A percentile compares a stretch with the other conserved stretches of the same genome.
phyloP scores from a whole-genome alignment of 2,888 invertebrate species.

The Urechis unicinctus region DNA sequence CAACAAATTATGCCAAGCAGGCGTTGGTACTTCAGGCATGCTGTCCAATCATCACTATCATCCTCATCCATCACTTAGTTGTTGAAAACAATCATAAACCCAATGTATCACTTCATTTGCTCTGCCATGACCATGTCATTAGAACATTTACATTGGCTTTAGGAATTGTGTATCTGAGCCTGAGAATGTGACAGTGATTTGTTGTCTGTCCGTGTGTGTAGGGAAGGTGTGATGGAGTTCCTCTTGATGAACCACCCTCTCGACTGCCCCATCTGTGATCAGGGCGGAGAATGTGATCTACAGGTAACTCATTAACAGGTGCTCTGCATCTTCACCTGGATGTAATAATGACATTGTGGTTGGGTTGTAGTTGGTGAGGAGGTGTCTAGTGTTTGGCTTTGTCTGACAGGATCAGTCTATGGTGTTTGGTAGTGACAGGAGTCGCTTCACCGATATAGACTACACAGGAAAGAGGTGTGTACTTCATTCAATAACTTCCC shows the following conservation, averaged over 20 bases:
- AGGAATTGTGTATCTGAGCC: neutral
- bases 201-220: too few relatives aligned
- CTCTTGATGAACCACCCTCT: constrained; percentile 95
- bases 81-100: too few relatives aligned
- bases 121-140: too few relatives aligned
- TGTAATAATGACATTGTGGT: too few relatives aligned
- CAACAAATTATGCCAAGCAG: too few relatives aligned
- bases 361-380: too few relatives aligned
- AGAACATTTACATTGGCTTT: neutral
- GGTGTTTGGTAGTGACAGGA: constrained; percentile 86
- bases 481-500: neutral
- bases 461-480: constrained; percentile 78
- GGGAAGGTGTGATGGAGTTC: constrained; percentile 94
- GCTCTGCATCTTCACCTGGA: too few relatives aligned
- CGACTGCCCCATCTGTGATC: constrained; percentile 99
- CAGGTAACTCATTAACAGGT: constrained; percentile 31
- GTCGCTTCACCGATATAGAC: constrained; percentile 86
- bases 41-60: too few relatives aligned
- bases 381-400: neutral
- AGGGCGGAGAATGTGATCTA: constrained; percentile 65
- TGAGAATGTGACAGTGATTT: neutral
- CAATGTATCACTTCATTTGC: too few relatives aligned
- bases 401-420: constrained; percentile 89
- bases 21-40: too few relatives aligned
- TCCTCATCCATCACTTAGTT: too few relatives aligned